phyloP scores from a whole-genome alignment of 2,888 invertebrate species.

The Cheilosia vernalis region DNA sequence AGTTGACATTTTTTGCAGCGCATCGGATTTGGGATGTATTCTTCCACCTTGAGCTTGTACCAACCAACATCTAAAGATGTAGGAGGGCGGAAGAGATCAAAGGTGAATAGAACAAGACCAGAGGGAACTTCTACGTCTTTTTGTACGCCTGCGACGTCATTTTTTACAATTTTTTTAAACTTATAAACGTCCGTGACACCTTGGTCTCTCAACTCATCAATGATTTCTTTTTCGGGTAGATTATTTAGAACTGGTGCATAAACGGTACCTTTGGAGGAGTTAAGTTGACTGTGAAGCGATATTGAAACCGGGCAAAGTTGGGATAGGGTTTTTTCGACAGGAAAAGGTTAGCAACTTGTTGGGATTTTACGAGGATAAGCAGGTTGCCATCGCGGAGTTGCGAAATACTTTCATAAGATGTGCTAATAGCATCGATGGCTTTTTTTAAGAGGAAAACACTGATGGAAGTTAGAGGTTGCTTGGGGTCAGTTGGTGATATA shows the following conservation, averaged over 20 bases:
- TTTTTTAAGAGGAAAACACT: slow-evolving; percentile 31
- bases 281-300: slow-evolving; percentile 5
- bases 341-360: slow-evolving; percentile 13
- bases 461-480: slow-evolving; percentile 20
- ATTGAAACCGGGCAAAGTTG: neutral
- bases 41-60: slow-evolving; percentile 23
- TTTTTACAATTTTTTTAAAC: slow-evolving; percentile 14
- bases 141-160: neutral
- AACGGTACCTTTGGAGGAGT: slow-evolving; percentile 13
- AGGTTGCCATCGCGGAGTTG: slow-evolving; percentile 23
- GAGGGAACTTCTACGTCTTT: slow-evolving; percentile 5
- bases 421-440: slow-evolving; percentile 33
- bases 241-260: slow-evolving; percentile 38
- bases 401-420: slow-evolving; percentile 14
- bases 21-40: too few relatives aligned
- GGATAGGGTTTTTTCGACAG: neutral
- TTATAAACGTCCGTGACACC: slow-evolving; percentile 38
- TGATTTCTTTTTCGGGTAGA: slow-evolving; percentile 30
- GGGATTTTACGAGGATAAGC: neutral
- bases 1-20: slow-evolving; percentile 29
- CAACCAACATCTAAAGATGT: slow-evolving; percentile 18
- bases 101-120: slow-evolving; percentile 33
- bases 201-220: slow-evolving; percentile 40
- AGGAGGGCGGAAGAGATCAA: slow-evolving; percentile 39
- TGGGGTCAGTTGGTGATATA: slow-evolving; percentile 16